A percentile compares a stretch with the other conserved stretches of the same genome.
phyloP scores from a whole-genome alignment of 2,797 vertebrate species.

The Pygocentrus nattereri region DNA sequence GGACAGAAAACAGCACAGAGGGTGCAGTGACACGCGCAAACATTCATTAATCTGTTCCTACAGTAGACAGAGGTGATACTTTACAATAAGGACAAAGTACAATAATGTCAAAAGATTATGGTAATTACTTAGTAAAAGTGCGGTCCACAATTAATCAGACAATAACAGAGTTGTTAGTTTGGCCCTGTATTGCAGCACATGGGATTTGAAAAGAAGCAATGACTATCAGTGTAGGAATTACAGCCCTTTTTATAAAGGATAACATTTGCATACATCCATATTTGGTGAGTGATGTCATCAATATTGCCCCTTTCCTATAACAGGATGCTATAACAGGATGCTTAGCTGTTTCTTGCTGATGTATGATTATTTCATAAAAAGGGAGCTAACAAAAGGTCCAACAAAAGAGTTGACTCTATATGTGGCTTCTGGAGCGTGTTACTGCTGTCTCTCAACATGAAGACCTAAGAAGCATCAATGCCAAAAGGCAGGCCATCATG shows the following conservation, averaged over 20 bases:
- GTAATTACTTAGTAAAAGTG: not conserved
- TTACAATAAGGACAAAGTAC: not conserved
- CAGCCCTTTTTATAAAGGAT: not conserved
- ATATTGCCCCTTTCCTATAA: too few species aligned
- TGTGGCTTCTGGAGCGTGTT: not conserved
- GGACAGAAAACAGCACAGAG: conserved; percentile 1
- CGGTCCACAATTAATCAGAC: not conserved
- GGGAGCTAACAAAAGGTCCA: not conserved
- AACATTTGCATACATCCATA: not conserved
- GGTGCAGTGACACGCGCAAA: not conserved
- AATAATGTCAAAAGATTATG: not conserved
- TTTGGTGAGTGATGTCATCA: not conserved
- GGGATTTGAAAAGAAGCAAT: not conserved
- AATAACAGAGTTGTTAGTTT: not conserved
- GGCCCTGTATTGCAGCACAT: not conserved
- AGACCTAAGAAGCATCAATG: not conserved
- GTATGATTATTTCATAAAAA: not conserved
- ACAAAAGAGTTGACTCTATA: not conserved
- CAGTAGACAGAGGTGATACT: not conserved
- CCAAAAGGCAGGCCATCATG: not conserved
- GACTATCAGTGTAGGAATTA: not conserved
- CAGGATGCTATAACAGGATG: too few species aligned
- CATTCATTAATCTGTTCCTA: not conserved
- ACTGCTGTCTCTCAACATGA: not conserved
- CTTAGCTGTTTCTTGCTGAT: too few species aligned